A percentile compares a stretch with the other conserved stretches of the same genome.
These are phyloP conservation scores for Mugil cephalus DNA, from an alignment of 2,113 vertebrate genomes.

Conservation along the genomic window DNA sequence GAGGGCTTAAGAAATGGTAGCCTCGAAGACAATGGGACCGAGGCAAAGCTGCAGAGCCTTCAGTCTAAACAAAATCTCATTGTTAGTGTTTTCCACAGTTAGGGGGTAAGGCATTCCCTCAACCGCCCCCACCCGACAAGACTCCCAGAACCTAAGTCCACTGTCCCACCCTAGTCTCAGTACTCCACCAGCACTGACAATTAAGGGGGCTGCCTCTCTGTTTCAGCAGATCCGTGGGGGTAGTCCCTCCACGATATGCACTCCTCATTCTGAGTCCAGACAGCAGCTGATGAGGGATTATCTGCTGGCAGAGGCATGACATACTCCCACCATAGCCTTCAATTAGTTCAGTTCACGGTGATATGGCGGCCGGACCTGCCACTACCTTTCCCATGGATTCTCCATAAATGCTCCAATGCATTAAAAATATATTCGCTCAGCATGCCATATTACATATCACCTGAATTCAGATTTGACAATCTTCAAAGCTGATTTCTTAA, in stretches of 20 bases:
- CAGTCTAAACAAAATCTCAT: slow-evolving; percentile 80
- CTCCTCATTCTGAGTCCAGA: slow-evolving; percentile 87
- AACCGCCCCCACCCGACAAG: slow-evolving; percentile 39
- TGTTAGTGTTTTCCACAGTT: slow-evolving; percentile 78
- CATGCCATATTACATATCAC: background rate
- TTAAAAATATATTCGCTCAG: background rate
- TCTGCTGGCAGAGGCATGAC: slow-evolving; percentile 84
- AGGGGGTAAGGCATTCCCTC: slow-evolving; percentile 59
- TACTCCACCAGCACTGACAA: slow-evolving; percentile 74
- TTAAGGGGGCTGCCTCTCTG: slow-evolving; percentile 88
- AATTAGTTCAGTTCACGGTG: slow-evolving; percentile 89
- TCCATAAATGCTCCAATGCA: slow-evolving; percentile 66
- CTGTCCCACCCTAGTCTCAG: slow-evolving; percentile 48
- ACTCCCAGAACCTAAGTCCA: slow-evolving; percentile 57
- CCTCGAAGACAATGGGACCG: slow-evolving; percentile 67
- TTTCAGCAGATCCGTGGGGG: slow-evolving; percentile 87
- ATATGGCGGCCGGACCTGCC: slow-evolving; percentile 82
- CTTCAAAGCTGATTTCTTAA: background rate
- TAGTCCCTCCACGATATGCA: slow-evolving; percentile 87
- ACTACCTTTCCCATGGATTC: slow-evolving; percentile 88
- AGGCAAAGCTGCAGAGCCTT: slow-evolving; percentile 69
- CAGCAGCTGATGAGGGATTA: slow-evolving; percentile 91
- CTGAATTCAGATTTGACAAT: background rate
- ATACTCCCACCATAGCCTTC: slow-evolving; percentile 87
- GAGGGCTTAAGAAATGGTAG: slow-evolving; percentile 63